Evolutionary conservation across 2,797 vertebrate species (phyloP), one percentile per base, ranked within the genome.

Genomic region (Chrosomus eos): DNA sequence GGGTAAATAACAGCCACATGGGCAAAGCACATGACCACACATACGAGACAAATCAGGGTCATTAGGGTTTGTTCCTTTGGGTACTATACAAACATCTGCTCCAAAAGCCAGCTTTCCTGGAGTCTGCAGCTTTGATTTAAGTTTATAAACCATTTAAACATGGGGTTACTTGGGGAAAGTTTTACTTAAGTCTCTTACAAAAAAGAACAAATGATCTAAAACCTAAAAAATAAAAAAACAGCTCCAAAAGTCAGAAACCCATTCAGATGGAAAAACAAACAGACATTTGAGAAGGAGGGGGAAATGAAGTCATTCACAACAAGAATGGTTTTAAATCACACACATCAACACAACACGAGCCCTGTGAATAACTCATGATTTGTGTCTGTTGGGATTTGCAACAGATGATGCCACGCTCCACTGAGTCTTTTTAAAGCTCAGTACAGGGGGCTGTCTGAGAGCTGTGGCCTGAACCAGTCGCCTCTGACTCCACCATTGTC

Each of bases 401-500:
- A 71, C 43, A 64, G 72, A 53, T 84, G 33, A 85, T 33, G 64
- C 55, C 48, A 71, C 31, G 77, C 86, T 84, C 19, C 53, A 71
- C 38, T 71, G 82, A 81, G 31, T 80, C 43, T 83, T 84, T 84
- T 86, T 79, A 72, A 58, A 87, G 48, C 86, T 53, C 53, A 66
- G 71, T 21, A 76, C 51, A 66, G 48, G 48, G 72, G 64, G 45
- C n/a, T 48, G 40, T 53, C 26, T 64, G 60, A 38, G 19, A 84
- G 86, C 60, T 33, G 71, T 26, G 36, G 48, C 36, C 60, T 21
- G 40, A 72, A 48, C 48, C 70, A 80, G 36, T 38, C 23, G 8
- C 26, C 33, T 60, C 43, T 45, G 7, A 18, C 75, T 72, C 23
- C 38, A 28, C 31, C 45, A 70, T 60, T 82, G 76, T 80, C 76